Evolutionary conservation across 2,888 invertebrate genomes (phyloP).

Genomic region (Sminthurinus aureus): DNA sequence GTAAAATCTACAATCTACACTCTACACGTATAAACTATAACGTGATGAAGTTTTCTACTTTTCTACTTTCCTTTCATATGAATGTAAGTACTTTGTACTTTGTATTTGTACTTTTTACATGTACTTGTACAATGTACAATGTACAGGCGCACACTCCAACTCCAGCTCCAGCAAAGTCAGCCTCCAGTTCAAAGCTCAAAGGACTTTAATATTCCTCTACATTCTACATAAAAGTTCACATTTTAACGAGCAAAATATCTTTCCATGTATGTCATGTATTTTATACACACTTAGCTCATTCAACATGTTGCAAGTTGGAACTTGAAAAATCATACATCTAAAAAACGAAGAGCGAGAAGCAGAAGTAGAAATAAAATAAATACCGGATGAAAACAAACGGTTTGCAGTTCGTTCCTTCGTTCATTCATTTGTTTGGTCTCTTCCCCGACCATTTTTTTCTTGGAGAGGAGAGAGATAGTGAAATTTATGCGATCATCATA

Average conservation of each 20-base stretch:
- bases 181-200: not conserved
- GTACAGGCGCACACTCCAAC: too few species aligned
- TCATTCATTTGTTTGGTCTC: not conserved
- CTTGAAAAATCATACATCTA: too few species aligned
- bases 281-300: not conserved
- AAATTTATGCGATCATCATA: not conserved
- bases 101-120: too few species aligned
- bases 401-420: not conserved
- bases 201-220: conserved; percentile 17
- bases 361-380: too few species aligned
- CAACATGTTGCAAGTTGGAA: too few species aligned
- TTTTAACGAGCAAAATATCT: conserved; percentile 21
- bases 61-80: not conserved
- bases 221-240: not conserved
- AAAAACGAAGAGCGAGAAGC: too few species aligned
- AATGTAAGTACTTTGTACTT: too few species aligned
- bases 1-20: not conserved
- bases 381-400: not conserved
- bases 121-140: too few species aligned
- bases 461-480: not conserved
- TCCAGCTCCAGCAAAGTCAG: too few species aligned
- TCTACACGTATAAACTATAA: not conserved
- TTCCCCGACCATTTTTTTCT: not conserved
- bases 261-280: not conserved
- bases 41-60: not conserved